A percentile compares a stretch with the other conserved stretches of the same genome.
These are phyloP conservation scores for Emys orbicularis DNA, from an alignment of 2,797 vertebrate species.

Conservation along the genomic window DNA sequence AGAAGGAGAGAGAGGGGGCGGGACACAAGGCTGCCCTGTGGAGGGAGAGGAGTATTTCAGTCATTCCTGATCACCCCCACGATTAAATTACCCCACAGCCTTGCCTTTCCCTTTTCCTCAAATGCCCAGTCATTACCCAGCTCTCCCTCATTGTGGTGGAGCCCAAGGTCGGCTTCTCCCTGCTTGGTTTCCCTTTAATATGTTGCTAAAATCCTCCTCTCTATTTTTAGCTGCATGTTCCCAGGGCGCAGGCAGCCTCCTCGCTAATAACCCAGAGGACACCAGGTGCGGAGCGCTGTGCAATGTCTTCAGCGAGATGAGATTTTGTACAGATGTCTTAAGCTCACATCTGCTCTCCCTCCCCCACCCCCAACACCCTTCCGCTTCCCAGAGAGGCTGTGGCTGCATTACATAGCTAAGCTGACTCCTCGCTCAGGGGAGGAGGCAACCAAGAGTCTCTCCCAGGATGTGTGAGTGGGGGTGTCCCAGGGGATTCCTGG, in stretches of 20 bases:
- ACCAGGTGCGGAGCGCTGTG: rapidly evolving
- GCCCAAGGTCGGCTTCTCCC: not conserved
- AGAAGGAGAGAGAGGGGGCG: not conserved
- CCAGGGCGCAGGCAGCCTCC: not conserved
- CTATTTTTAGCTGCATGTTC: not conserved
- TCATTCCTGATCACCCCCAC: not conserved
- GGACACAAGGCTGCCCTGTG: not conserved
- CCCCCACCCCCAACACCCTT: not conserved
- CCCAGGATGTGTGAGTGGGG: not conserved
- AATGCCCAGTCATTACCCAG: not conserved
- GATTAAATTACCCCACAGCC: not conserved
- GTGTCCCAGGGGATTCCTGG: not conserved
- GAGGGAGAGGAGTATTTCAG: not conserved
- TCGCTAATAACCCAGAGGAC: not conserved
- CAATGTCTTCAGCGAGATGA: not conserved
- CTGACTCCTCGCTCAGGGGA: not conserved
- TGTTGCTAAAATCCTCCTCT: not conserved
- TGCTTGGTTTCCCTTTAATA: not conserved
- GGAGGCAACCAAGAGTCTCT: not conserved
- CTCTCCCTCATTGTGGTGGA: not conserved
- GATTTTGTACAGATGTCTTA: not conserved
- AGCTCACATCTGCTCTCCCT: not conserved
- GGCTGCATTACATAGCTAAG: not conserved
- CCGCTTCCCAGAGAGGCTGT: not conserved
- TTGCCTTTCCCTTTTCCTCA: not conserved